Percentiles rank a stretch among this genome's conserved stretches.
phyloP scores from a whole-genome alignment of 2,113 vertebrate genomes.

The Tylochromis polylepis region DNA sequence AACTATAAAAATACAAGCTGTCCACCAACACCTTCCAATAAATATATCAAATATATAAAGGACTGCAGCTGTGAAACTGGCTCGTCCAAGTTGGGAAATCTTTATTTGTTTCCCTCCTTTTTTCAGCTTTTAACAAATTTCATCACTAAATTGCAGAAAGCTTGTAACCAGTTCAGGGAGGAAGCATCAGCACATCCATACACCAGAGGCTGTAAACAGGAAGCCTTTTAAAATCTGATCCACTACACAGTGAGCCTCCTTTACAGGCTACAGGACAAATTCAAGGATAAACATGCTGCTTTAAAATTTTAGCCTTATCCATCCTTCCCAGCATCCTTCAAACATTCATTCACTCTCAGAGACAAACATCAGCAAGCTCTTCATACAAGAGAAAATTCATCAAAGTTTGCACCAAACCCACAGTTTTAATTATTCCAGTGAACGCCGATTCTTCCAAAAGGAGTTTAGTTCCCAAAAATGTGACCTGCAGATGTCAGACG shows the following conservation, averaged over 20 bases:
- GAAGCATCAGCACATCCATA: background rate
- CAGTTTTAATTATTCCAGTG: background rate
- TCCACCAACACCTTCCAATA: accelerated
- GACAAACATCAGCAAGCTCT: background rate
- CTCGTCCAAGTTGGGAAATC: background rate
- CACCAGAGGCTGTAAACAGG: background rate
- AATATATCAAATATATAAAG: background rate
- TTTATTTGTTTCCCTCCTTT: background rate
- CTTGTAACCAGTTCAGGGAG: background rate
- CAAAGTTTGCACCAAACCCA: background rate
- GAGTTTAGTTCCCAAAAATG: background rate
- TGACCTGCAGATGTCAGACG: background rate
- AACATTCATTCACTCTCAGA: background rate
- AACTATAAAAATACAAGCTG: background rate
- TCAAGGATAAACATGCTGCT: background rate
- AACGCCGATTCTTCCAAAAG: background rate
- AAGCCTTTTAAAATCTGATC: background rate
- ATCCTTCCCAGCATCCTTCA: accelerated
- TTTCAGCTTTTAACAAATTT: background rate
- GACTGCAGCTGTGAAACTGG: background rate
- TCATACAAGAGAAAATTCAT: background rate
- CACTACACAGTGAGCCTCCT: background rate
- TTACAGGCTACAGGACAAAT: background rate
- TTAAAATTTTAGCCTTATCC: background rate
- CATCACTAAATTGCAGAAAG: background rate